Percentiles rank a stretch among this genome's conserved stretches.
Conservation (phyloP, 2,888 invertebrate species). For the Eupithecia vulgata region DNA sequence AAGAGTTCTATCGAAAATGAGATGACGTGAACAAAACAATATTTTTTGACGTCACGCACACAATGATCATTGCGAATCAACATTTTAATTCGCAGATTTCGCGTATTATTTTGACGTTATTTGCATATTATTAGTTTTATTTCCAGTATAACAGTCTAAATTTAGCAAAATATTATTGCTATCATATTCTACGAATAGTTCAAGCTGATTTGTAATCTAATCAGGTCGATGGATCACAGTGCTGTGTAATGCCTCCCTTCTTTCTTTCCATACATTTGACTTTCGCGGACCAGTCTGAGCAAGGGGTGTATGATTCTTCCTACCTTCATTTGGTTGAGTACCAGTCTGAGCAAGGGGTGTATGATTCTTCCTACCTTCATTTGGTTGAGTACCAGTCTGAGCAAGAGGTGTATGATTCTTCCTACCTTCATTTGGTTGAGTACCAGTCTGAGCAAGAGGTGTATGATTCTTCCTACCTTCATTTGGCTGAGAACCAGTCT, state of each 20-base stretch:
- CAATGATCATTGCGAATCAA: neutral
- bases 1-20: neutral
- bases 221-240: neutral
- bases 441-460: neutral
- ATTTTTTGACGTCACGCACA: neutral
- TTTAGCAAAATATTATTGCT: neutral
- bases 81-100: neutral
- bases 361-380: neutral
- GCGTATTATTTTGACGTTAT: neutral
- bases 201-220: neutral
- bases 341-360: neutral
- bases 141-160: neutral
- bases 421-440: neutral
- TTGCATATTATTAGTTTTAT: slow-evolving; percentile 3
- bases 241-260: neutral
- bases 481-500: neutral
- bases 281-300: neutral
- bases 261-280: neutral
- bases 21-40: neutral
- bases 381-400: neutral
- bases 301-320: too few relatives aligned
- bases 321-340: too few relatives aligned
- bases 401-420: neutral
- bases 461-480: neutral
- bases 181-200: neutral